These are phyloP conservation scores for Strigamia transsilvanica DNA, from an alignment of 2,888 invertebrate species.

Conservation along the genomic window DNA sequence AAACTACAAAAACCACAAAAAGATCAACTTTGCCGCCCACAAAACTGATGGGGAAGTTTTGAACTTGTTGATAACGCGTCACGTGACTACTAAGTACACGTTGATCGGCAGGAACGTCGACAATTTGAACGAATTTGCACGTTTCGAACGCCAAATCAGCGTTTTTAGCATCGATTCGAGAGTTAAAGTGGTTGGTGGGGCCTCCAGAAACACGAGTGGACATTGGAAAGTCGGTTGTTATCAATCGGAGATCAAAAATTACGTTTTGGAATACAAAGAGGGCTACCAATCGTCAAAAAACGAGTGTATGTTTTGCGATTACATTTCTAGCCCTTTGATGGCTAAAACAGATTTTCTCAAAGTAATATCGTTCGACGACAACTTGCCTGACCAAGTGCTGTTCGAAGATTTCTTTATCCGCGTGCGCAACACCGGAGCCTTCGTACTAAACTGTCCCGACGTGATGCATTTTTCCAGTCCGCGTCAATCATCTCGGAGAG, in stretches of 20 bases:
- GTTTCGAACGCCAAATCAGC: conserved; percentile 60
- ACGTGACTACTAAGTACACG: conserved; percentile 49
- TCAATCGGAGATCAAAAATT: conserved; percentile 60
- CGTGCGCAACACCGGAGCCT: conserved; percentile 56
- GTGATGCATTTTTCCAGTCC: conserved; percentile 60
- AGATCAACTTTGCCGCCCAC: background rate
- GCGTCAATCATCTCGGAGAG: background rate
- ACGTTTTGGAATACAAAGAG: conserved; percentile 59
- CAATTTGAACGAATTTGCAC: conserved; percentile 52
- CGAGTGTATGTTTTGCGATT: conserved; percentile 51
- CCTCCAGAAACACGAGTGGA: conserved; percentile 57
- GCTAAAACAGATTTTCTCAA: conserved; percentile 57
- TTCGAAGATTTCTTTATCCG: conserved; percentile 61
- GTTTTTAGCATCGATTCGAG: conserved; percentile 58
- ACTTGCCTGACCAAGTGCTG: conserved; percentile 57
- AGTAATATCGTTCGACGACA: conserved; percentile 57
- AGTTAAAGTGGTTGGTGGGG: conserved; percentile 57
- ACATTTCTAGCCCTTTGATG: background rate
- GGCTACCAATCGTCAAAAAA: conserved; percentile 58
- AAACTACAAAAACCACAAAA: background rate
- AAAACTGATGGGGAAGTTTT: background rate
- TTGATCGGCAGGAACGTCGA: conserved; percentile 41
- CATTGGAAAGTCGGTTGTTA: conserved; percentile 61
- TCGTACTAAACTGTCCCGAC: conserved; percentile 61
- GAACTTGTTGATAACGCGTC: background rate